Percentiles rank a stretch among this genome's conserved stretches.
Conservation (phyloP, 2,888 invertebrate species). For the Limulus polyphemus region DNA sequence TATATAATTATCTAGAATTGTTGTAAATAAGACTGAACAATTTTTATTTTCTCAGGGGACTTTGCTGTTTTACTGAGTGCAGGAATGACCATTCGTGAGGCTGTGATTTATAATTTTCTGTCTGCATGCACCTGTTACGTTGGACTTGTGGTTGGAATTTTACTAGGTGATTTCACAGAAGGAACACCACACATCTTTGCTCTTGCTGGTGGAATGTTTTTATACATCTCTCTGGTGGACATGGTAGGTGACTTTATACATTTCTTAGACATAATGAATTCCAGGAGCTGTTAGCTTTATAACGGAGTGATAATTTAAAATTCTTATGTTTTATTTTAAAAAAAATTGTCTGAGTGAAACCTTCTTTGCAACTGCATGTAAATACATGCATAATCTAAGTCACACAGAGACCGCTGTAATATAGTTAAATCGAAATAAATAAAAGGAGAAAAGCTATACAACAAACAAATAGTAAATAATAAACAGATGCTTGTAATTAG, state of each 20-base stretch:
- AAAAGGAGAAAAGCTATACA: too few relatives aligned
- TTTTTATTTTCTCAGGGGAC: constrained; percentile 42
- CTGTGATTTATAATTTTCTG: constrained; percentile 46
- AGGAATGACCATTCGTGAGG: constrained; percentile 46
- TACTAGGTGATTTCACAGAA: constrained; percentile 41
- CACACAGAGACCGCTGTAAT: too few relatives aligned
- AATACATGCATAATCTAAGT: too few relatives aligned
- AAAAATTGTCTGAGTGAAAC: too few relatives aligned
- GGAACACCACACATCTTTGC: constrained; percentile 45
- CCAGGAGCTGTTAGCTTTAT: constrained; percentile 20
- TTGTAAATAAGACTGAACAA: too few relatives aligned
- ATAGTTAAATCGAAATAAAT: too few relatives aligned
- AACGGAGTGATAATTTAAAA: background rate
- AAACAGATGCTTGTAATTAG: too few relatives aligned
- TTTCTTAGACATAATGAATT: too few relatives aligned
- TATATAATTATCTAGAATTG: too few relatives aligned
- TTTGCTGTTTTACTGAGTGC: constrained; percentile 48
- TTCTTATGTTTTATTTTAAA: too few relatives aligned
- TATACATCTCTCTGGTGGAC: constrained; percentile 48
- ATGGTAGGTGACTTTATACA: constrained; percentile 39
- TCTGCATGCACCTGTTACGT: constrained; percentile 46
- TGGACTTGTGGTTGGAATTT: constrained; percentile 44
- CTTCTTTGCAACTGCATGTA: too few relatives aligned
- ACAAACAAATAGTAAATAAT: too few relatives aligned
- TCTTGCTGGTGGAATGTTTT: constrained; percentile 48